A percentile compares a stretch with the other conserved stretches of the same genome.
Evolutionary conservation across 53 echinoderm and acorn worm species (phyloP).

Genomic region (Pentamera pediparva): DNA sequence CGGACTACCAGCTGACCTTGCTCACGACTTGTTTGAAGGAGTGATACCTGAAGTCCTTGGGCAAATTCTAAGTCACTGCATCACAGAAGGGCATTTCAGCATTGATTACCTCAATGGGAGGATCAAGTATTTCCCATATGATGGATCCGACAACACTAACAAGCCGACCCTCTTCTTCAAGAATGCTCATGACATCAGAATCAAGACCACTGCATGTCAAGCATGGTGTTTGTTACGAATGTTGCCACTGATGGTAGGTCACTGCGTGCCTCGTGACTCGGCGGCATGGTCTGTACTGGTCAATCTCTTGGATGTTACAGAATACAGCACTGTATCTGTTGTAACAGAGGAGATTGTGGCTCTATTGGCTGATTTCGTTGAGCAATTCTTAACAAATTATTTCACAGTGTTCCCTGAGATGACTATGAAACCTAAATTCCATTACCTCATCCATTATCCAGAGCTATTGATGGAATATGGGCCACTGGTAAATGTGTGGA

Average conservation of each 20-base stretch:
- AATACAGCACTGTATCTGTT: background rate
- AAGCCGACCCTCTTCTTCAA: background rate
- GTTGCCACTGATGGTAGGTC: constrained; percentile 8
- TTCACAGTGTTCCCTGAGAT: background rate
- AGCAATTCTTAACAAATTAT: no score
- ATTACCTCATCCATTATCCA: constrained; percentile 27
- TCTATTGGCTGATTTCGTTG: background rate
- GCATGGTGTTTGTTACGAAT: constrained; percentile 16
- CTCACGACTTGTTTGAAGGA: constrained; percentile 19
- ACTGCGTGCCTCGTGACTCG: background rate
- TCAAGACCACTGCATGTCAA: constrained; percentile 18
- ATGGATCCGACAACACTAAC: constrained; percentile 1
- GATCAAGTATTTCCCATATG: constrained; percentile 21
- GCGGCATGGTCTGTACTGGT: constrained; percentile 6
- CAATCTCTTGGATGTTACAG: constrained; percentile 6
- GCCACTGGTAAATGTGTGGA: background rate
- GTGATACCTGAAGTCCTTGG: constrained; percentile 9
- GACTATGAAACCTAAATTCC: constrained; percentile 24
- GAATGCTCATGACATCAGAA: background rate
- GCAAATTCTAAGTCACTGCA: background rate
- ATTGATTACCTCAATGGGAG: constrained; percentile 13
- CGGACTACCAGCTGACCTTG: constrained; percentile 2
- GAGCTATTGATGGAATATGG: background rate
- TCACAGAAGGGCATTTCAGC: background rate
- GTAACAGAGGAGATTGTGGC: background rate